Evolutionary conservation across 2,888 invertebrate species (phyloP).

Genomic region (Cerastis leucographa): DNA sequence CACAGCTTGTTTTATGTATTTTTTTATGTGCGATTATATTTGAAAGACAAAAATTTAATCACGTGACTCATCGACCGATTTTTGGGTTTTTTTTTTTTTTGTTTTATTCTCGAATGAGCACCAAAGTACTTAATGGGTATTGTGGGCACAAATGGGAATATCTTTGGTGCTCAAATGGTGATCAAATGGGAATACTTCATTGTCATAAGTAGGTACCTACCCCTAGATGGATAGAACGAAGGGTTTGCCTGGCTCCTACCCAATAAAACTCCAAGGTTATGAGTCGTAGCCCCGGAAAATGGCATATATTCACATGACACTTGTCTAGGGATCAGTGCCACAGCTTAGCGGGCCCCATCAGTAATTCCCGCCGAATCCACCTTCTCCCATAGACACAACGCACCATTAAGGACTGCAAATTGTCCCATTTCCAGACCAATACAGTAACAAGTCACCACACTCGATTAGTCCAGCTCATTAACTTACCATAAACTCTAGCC

Average conservation of each 20-base stretch:
- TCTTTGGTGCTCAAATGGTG: no score
- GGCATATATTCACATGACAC: not conserved
- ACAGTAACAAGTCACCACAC: not conserved
- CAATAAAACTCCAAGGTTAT: not conserved
- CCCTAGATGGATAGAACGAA: not conserved
- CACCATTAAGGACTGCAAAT: not conserved
- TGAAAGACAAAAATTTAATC: not conserved
- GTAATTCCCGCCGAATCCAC: not conserved
- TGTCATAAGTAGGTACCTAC: not conserved
- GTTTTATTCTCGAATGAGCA: no score
- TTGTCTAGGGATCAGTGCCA: not conserved
- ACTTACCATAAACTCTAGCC: conserved; percentile 88
- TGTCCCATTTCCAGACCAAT: not conserved
- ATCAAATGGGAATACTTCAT: not conserved
- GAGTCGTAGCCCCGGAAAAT: not conserved
- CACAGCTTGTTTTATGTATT: not conserved
- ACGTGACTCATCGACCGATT: not conserved
- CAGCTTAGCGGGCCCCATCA: not conserved
- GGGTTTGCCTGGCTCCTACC: not conserved
- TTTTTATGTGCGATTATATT: not conserved
- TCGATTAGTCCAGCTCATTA: not conserved
- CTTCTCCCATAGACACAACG: not conserved
- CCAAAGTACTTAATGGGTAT: no score
- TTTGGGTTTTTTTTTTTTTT: no score
- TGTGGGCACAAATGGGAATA: no score